Evolutionary conservation across 2,113 vertebrate genomes (phyloP), one percentile per base, ranked within the genome.

Genomic region (Macrotus californicus): DNA sequence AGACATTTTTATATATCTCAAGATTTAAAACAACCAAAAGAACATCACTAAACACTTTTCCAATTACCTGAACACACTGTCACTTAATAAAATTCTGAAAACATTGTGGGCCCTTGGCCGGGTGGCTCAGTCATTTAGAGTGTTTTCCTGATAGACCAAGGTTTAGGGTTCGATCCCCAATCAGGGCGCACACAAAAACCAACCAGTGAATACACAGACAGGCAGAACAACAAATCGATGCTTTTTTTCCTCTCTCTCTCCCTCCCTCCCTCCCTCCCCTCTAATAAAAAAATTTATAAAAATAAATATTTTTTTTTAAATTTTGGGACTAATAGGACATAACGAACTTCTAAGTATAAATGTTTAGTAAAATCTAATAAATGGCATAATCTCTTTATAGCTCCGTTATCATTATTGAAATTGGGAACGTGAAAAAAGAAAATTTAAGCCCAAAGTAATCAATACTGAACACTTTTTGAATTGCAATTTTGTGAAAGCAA

Each of bases 271-370:
- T 56, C 54, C 6, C 50, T 50, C 50, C 50, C 50, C n/a, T n/a
- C n/a, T n/a, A n/a, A n/a, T n/a, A n/a, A n/a, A n/a, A n/a, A n/a
- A n/a, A n/a, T n/a, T n/a, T 50, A 15, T 54, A 54, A 56, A 56
- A 56, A 56, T 54, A 54, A 54, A 16, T 52, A 19, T 19, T 19
- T 54, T 54, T 54, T 54, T 54, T 54, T n/a, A n/a, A 54, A 54
- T 54, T 54, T 6, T 81, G 61, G 61, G 59, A 43, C 19, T 73
- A 91, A 41, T 34, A 85, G 15, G 13, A 69, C 59, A 92, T 26
- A 89, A 94, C n/a, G 92, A 95, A 88, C 22, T 90, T 87, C 43
- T 56, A 96, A 97, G 24, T 77, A 87, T 61, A 72, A 93, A 91
- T 80, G 24, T 69, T 77, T 52, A 7, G 34, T 61, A 77, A 92